phyloP scores from a whole-genome alignment of 2,797 vertebrate genomes.

The Hippopotamyrus pictus region DNA sequence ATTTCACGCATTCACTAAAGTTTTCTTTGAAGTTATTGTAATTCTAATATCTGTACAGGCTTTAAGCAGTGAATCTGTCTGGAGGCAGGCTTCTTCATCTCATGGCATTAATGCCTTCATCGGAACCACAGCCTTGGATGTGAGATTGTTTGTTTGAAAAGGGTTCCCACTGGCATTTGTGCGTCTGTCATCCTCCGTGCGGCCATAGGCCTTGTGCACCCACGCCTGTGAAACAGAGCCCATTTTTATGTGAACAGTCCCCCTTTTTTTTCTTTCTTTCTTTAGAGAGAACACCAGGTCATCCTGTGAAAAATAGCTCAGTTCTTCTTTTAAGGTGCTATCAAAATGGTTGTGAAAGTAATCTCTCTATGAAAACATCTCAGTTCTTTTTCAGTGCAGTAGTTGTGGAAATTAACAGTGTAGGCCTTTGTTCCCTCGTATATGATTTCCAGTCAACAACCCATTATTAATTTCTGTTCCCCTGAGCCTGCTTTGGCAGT shows the following conservation, averaged over 20 bases:
- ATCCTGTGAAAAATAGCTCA: not conserved
- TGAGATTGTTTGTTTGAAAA: not conserved
- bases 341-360: constrained; percentile 13
- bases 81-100: not conserved
- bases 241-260: not conserved
- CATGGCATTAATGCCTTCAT: not conserved
- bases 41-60: not conserved
- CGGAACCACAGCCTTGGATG: not conserved
- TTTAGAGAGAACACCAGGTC: constrained; percentile 1
- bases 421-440: not conserved
- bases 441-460: not conserved
- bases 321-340: not conserved
- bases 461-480: not conserved
- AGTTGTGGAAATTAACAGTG: not conserved
- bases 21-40: not conserved
- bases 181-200: not conserved
- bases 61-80: not conserved
- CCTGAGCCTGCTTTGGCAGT: not conserved
- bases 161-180: not conserved
- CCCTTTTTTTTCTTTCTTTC: not conserved
- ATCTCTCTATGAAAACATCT: not conserved
- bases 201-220: not conserved
- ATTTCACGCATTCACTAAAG: not conserved
- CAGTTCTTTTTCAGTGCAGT: not conserved
- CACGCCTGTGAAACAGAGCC: not conserved